Conservation (phyloP, 92 coral and sea anemone genomes). For the Phymanthus crucifer region DNA sequence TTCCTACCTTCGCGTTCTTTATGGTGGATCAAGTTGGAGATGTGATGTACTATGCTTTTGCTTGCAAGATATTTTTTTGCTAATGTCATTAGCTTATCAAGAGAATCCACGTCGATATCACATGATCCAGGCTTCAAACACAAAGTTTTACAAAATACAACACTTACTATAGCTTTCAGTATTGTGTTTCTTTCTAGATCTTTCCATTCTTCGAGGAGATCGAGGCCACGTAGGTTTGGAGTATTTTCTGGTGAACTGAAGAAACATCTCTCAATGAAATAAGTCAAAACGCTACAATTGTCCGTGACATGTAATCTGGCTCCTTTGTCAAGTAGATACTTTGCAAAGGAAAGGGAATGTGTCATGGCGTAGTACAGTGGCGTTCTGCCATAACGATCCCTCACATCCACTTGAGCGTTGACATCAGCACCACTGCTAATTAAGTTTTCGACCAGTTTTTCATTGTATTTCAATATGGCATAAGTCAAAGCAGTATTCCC, state of each 20-base stretch:
- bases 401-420: neutral
- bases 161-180: neutral
- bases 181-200: neutral
- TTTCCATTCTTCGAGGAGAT: neutral
- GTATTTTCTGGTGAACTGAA: neutral
- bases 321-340: neutral
- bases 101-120: too few species aligned
- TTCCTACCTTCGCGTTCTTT: neutral
- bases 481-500: too few species aligned
- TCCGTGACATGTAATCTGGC: neutral
- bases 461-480: too few species aligned
- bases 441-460: too few species aligned
- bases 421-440: neutral
- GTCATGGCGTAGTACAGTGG: neutral
- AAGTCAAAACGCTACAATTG: neutral
- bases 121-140: neutral
- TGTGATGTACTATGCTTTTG: neutral
- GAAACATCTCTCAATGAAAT: neutral
- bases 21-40: neutral
- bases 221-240: neutral
- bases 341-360: neutral
- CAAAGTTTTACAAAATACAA: too few species aligned
- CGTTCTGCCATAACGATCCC: neutral
- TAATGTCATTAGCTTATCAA: neutral
- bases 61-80: neutral